These are phyloP conservation scores for Daboia siamensis DNA, from an alignment of 2,113 vertebrate genomes.

Conservation along the genomic window DNA sequence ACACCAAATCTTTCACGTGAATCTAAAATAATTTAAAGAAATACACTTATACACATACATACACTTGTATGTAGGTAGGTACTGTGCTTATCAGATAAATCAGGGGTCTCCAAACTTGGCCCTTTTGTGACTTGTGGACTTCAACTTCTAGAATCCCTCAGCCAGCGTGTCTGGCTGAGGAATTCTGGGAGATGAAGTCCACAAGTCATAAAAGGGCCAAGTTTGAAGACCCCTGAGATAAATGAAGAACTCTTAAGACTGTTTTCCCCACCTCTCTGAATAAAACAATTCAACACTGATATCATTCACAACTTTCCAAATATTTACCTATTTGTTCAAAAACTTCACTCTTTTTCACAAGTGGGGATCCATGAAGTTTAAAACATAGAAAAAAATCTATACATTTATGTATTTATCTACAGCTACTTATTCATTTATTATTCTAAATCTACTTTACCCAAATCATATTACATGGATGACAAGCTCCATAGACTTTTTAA, in stretches of 20 bases:
- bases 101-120: no score
- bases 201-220: no score
- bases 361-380: slow-evolving; percentile 63
- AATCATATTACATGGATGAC: slow-evolving; percentile 70
- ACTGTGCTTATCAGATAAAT: slow-evolving; percentile 25
- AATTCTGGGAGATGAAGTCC: no score
- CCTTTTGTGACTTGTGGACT: no score
- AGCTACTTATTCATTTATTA: slow-evolving; percentile 65
- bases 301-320: not conserved
- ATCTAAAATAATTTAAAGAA: slow-evolving; percentile 3
- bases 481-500: slow-evolving; percentile 61
- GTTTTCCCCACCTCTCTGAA: not conserved
- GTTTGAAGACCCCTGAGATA: not conserved
- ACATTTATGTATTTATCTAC: slow-evolving; percentile 65
- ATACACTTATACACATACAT: not conserved
- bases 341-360: slow-evolving; percentile 56
- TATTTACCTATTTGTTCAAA: not conserved
- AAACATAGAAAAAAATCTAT: slow-evolving; percentile 66
- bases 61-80: not conserved
- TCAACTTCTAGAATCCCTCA: no score
- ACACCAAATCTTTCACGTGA: not conserved
- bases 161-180: no score
- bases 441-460: slow-evolving; percentile 66
- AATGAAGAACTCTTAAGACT: slow-evolving; percentile 1
- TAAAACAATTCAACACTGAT: not conserved